phyloP scores from a whole-genome alignment of 2,797 vertebrate genomes.

The Anas georgica region DNA sequence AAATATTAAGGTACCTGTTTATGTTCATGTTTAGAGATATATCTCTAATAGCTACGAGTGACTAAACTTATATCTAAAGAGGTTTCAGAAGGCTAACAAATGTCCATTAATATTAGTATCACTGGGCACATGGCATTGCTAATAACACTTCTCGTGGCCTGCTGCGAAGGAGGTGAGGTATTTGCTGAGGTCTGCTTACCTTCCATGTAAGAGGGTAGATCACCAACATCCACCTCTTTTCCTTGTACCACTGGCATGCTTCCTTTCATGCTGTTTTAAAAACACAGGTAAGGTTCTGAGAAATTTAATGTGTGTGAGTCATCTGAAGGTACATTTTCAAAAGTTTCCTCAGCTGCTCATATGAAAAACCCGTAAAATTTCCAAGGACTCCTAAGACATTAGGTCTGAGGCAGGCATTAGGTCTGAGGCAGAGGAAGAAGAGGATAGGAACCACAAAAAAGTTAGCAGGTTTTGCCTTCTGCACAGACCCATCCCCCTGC shows the following conservation, averaged over 20 bases:
- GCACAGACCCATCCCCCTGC: too few species aligned
- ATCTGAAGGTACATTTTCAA: not conserved
- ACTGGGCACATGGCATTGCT: not conserved
- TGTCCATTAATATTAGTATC: not conserved
- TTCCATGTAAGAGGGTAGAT: not conserved
- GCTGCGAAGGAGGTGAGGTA: not conserved
- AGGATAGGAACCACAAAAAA: not conserved
- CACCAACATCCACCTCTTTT: not conserved
- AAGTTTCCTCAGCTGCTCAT: not conserved
- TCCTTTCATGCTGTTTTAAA: not conserved
- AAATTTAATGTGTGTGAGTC: not conserved
- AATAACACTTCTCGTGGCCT: too few species aligned
- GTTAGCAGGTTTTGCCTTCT: not conserved
- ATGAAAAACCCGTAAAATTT: not conserved
- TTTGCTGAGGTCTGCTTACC: not conserved
- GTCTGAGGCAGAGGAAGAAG: not conserved
- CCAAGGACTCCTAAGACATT: not conserved
- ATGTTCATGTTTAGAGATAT: not conserved
- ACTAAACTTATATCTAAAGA: not conserved
- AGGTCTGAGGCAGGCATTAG: not conserved
- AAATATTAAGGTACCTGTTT: not conserved
- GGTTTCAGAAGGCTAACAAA: not conserved
- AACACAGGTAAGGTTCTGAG: not conserved
- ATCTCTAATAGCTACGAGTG: not conserved
- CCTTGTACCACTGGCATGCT: fast-evolving